Evolutionary conservation across 2,113 vertebrate species (phyloP).

Genomic region (Corvus cornix): DNA sequence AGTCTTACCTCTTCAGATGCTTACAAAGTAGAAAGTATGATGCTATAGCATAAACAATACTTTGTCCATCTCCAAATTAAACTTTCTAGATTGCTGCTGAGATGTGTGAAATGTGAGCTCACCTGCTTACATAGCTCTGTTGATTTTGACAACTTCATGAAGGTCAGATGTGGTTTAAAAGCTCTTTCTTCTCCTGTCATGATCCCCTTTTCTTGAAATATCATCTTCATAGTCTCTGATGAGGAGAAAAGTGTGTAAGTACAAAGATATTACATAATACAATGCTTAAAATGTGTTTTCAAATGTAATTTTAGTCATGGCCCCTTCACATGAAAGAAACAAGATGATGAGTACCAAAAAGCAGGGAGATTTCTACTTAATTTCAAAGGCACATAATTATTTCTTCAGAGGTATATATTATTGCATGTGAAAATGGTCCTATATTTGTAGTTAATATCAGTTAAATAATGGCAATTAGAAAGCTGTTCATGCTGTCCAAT

Average conservation of each 20-base stretch:
- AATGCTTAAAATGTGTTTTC: neutral
- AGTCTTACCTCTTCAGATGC: neutral
- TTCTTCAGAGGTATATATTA: neutral
- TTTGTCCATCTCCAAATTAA: neutral
- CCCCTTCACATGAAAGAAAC: slow-evolving; percentile 39
- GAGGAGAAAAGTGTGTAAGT: slow-evolving; percentile 21
- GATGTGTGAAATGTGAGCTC: slow-evolving; percentile 8
- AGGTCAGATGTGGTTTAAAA: slow-evolving; percentile 94
- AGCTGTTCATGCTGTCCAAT: neutral
- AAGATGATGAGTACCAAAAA: neutral
- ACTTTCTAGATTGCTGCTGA: neutral
- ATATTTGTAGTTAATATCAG: neutral
- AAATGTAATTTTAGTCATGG: neutral
- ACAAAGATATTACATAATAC: neutral
- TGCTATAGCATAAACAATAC: neutral
- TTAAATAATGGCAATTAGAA: neutral
- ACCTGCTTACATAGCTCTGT: slow-evolving; percentile 85
- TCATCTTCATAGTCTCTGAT: slow-evolving; percentile 79
- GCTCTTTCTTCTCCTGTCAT: slow-evolving; percentile 74
- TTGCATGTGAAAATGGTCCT: neutral
- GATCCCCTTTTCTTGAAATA: slow-evolving; percentile 87
- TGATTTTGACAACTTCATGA: slow-evolving; percentile 93
- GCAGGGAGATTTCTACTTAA: neutral
- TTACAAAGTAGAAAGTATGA: neutral
- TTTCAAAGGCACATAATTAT: neutral